Percentiles rank a stretch among this genome's conserved stretches.
These are phyloP conservation scores for Progne subis DNA, from an alignment of 2,113 vertebrate species.

Conservation along the genomic window DNA sequence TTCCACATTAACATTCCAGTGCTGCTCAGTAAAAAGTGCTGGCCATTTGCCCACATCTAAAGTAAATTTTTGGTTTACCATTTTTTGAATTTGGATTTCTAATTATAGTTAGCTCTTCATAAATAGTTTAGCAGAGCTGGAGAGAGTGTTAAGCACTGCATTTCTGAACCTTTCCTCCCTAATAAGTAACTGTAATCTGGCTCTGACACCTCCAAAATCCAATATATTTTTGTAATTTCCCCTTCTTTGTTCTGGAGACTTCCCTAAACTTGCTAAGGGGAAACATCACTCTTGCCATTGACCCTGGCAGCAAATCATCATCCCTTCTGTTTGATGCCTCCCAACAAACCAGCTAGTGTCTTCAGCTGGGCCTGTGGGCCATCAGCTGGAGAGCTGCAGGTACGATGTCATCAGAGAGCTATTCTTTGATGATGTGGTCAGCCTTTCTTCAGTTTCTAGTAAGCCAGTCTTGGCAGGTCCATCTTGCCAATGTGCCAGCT, in stretches of 20 bases:
- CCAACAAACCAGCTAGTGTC: neutral
- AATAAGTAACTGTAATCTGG: conserved; percentile 10
- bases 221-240: conserved; percentile 61
- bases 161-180: conserved; percentile 34
- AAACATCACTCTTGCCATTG: conserved; percentile 42
- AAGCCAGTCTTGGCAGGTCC: conserved; percentile 59
- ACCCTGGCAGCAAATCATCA: neutral
- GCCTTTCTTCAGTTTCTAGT: conserved; percentile 38
- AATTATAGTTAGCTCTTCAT: conserved; percentile 55
- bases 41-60: conserved; percentile 42
- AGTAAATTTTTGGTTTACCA: conserved; percentile 55
- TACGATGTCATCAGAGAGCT: conserved; percentile 45
- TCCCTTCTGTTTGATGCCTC: neutral
- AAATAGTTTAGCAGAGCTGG: conserved; percentile 52
- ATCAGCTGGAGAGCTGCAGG: conserved; percentile 10
- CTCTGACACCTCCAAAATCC: conserved; percentile 41
- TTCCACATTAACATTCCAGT: conserved; percentile 57
- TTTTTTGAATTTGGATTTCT: conserved; percentile 56
- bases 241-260: conserved; percentile 28
- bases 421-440: conserved; percentile 57
- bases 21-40: conserved; percentile 61
- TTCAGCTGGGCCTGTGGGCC: neutral
- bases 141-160: conserved; percentile 13
- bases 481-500: conserved; percentile 47
- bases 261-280: conserved; percentile 36